Evolutionary conservation across 2,888 invertebrate genomes (phyloP), one percentile per base, ranked within the genome.

Genomic region (Diarsia dahlii): DNA sequence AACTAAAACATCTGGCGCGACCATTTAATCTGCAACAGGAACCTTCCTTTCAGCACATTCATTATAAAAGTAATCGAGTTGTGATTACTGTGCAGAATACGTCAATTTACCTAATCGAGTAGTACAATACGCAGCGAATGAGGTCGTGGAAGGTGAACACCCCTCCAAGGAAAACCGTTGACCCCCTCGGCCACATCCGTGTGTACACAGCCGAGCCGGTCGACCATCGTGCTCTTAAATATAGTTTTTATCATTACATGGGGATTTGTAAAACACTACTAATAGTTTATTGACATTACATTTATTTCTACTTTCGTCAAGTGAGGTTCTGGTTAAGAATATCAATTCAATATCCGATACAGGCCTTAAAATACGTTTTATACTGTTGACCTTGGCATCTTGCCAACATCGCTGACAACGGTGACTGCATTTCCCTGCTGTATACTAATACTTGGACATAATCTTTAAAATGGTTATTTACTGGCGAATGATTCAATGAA

Each of bases 121-220:
- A 90, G 89, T 90, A 92, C 87, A 92, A 85, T 86, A 83, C 81
- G 52, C 58, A 70, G 74, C 72, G 80, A 87, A 91, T 93, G 92
- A 95, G 94, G 95, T 95, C 93, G 93, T 84, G 87, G 84, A 93
- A 95, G 96, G 95, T 96, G 95, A 96, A 96, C 95, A 96, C 91
- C 94, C 96, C 93, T 88, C 90, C 95, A 96, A 96, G 95, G 96
- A 95, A 93, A 96, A 94, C 91, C 95, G 90, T 96, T 96, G 96
- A 96, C 95, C 95, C 93, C 88, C 90, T 86, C 88, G 89, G 88
- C 91, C 91, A 94, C 91, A 94, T 94, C 95, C 95, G 94, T 90
- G 91, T 94, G 90, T 84, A 79, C 71, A 76, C 70, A 71, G 65
- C 48, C 72, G 68, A 77, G 75, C 52, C 74, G 75, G 56, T 67